These are phyloP conservation scores for Chauna torquata DNA, from an alignment of 2,113 vertebrate species.

Conservation along the genomic window DNA sequence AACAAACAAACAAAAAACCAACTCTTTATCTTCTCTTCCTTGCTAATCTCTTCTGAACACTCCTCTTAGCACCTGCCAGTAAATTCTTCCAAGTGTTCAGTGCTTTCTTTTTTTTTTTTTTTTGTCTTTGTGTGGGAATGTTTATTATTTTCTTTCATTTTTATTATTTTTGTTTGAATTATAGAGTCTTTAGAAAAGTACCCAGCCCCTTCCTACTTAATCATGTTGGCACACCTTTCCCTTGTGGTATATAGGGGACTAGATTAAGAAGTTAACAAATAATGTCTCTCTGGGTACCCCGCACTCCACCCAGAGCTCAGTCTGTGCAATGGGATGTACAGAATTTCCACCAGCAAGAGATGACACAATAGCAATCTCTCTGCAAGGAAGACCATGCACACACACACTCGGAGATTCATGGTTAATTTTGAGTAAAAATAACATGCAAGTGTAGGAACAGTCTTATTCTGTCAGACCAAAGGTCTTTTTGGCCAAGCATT, in stretches of 20 bases:
- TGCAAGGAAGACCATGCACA: accelerated
- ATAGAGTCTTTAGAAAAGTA: not conserved
- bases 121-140: not conserved
- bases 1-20: too few species aligned
- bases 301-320: not conserved
- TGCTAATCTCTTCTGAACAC: not conserved
- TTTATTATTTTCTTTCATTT: not conserved
- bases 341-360: not conserved
- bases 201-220: not conserved
- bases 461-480: not conserved
- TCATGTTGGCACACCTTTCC: not conserved
- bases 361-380: not conserved
- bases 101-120: not conserved
- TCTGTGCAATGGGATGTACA: not conserved
- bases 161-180: not conserved
- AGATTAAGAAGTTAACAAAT: not conserved
- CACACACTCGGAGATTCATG: not conserved
- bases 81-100: not conserved
- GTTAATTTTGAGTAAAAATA: not conserved
- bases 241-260: not conserved
- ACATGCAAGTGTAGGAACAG: not conserved
- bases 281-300: not conserved
- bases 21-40: not conserved
- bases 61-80: not conserved
- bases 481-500: not conserved